Conservation (phyloP, 2,888 invertebrate species). For the Vesta saturnalis region DNA sequence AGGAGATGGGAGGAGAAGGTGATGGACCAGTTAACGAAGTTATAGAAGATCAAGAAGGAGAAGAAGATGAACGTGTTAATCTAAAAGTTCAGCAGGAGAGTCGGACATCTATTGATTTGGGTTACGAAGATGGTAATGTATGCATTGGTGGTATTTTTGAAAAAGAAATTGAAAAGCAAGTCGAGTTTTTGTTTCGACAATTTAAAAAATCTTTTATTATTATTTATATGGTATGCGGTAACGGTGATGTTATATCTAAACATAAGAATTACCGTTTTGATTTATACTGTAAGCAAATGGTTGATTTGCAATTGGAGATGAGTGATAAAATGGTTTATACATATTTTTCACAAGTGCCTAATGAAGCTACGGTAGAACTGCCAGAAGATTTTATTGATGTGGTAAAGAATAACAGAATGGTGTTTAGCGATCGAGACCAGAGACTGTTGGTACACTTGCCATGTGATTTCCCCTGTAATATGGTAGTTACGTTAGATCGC, state of each 20-base stretch:
- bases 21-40: slow-evolving; percentile 25
- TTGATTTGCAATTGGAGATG: slow-evolving; percentile 50
- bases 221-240: slow-evolving; percentile 67
- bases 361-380: slow-evolving; percentile 47
- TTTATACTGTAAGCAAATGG: slow-evolving; percentile 48
- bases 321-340: slow-evolving; percentile 58
- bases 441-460: slow-evolving; percentile 65
- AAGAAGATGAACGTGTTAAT: slow-evolving; percentile 34
- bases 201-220: slow-evolving; percentile 61
- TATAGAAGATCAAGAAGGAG: slow-evolving; percentile 48
- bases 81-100: no score
- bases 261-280: slow-evolving; percentile 55
- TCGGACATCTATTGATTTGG: slow-evolving; percentile 46
- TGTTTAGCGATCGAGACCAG: slow-evolving; percentile 47
- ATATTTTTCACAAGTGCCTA: slow-evolving; percentile 56
- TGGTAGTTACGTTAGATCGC: slow-evolving; percentile 64
- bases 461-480: slow-evolving; percentile 61
- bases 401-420: slow-evolving; percentile 36
- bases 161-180: slow-evolving; percentile 53
- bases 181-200: slow-evolving; percentile 55
- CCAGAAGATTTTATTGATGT: slow-evolving; percentile 52
- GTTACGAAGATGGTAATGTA: slow-evolving; percentile 41
- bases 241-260: slow-evolving; percentile 65
- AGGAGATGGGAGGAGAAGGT: slow-evolving; percentile 57
- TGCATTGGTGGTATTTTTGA: slow-evolving; percentile 47